phyloP scores from a whole-genome alignment of 2,113 vertebrate genomes.

The Paralichthys olivaceus region DNA sequence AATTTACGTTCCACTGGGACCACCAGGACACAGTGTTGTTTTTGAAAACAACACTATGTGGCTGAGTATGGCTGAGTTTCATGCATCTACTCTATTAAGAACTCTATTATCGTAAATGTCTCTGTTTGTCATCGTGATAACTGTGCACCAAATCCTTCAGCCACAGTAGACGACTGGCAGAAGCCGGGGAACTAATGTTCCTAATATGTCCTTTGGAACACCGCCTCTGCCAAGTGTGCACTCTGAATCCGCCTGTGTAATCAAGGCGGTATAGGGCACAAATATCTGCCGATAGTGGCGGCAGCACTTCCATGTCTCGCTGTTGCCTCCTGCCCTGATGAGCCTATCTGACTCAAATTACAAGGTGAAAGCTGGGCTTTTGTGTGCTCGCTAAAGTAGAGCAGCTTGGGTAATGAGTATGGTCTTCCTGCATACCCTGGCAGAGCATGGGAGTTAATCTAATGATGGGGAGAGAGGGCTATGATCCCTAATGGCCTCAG shows the following conservation, averaged over 20 bases:
- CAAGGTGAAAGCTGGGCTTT: constrained; percentile 72
- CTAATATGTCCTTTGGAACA: constrained; percentile 55
- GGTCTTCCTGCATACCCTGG: constrained; percentile 66
- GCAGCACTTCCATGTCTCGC: constrained; percentile 42
- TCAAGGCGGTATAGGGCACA: constrained; percentile 56
- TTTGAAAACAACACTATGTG: constrained; percentile 39
- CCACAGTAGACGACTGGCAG: constrained; percentile 34
- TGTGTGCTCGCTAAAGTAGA: constrained; percentile 42
- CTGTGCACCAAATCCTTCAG: constrained; percentile 30
- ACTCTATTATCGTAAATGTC: constrained; percentile 48
- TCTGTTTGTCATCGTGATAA: constrained; percentile 45
- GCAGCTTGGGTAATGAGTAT: constrained; percentile 71
- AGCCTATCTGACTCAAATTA: constrained; percentile 69
- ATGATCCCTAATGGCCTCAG: constrained; percentile 57
- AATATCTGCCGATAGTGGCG: constrained; percentile 55
- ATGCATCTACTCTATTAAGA: constrained; percentile 53
- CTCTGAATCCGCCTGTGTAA: constrained; percentile 68
- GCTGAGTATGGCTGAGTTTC: constrained; percentile 4
- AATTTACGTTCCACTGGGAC: constrained; percentile 51
- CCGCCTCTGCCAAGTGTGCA: constrained; percentile 64
- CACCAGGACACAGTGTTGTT: constrained; percentile 34
- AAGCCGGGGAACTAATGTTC: constrained; percentile 60
- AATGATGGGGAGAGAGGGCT: constrained; percentile 68
- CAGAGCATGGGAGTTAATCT: constrained; percentile 76
- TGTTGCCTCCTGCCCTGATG: constrained; percentile 61